phyloP scores from a whole-genome alignment of 2,113 vertebrate genomes.

The Argyrosomus japonicus region DNA sequence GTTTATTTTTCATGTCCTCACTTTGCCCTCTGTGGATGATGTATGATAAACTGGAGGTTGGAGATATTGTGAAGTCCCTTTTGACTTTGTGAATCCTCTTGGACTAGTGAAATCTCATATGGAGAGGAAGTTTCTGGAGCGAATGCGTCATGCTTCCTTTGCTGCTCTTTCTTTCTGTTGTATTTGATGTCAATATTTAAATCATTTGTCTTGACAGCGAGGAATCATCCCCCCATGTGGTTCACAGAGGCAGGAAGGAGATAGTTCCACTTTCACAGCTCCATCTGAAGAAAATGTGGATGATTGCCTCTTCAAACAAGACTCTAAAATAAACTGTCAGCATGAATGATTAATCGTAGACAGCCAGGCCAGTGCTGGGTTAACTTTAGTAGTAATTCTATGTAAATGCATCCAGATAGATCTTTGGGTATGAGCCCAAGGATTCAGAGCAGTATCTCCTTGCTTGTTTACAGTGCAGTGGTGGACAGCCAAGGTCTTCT shows the following conservation, averaged over 20 bases:
- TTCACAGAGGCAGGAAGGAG: conserved; percentile 62
- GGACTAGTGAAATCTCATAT: conserved; percentile 28
- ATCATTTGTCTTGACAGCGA: conserved; percentile 71
- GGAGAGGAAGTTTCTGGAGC: conserved; percentile 27
- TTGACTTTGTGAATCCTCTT: conserved; percentile 52
- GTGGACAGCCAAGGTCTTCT: conserved; percentile 91
- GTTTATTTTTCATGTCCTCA: conserved; percentile 50
- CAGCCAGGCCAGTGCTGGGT: conserved; percentile 70
- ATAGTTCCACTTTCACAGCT: conserved; percentile 74
- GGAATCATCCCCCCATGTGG: conserved; percentile 67
- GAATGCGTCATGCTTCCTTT: conserved; percentile 57
- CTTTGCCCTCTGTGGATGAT: conserved; percentile 40
- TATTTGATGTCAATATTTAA: conserved; percentile 83
- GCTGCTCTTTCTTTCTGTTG: conserved; percentile 45
- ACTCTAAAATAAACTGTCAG: conserved; percentile 77
- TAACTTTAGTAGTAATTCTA: conserved; percentile 84
- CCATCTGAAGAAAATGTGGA: conserved; percentile 69
- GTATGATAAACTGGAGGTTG: conserved; percentile 45
- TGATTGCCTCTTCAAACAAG: conserved; percentile 72
- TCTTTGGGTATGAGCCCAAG: conserved; percentile 68
- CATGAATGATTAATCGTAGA: conserved; percentile 80
- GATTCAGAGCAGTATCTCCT: conserved; percentile 77
- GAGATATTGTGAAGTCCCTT: conserved; percentile 39
- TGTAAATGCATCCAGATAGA: conserved; percentile 82
- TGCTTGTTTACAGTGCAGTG: conserved; percentile 88